Evolutionary conservation across 1,140 invertebrate species (phyloP).

Genomic region (Yoshiicerus persimilis): DNA sequence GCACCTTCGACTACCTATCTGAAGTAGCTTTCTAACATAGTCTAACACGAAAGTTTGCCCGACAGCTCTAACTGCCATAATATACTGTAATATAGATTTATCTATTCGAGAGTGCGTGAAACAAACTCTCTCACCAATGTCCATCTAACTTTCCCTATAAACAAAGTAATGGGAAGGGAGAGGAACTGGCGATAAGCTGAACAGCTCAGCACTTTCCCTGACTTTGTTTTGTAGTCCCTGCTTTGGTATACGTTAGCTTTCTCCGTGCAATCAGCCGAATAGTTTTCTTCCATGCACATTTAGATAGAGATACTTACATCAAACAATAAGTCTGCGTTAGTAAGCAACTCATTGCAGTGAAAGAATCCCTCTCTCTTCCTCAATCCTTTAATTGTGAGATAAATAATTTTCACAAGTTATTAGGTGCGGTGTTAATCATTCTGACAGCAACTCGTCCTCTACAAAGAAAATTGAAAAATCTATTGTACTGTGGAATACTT

Average conservation of each 20-base stretch:
- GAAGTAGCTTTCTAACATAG: not conserved
- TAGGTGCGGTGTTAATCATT: not conserved
- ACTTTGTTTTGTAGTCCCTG: not conserved
- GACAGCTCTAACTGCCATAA: slow-evolving; percentile 6
- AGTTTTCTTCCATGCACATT: not conserved
- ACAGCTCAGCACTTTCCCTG: not conserved
- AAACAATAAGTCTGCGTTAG: not conserved
- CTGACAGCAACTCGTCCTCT: not conserved
- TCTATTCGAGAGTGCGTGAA: slow-evolving; percentile 1
- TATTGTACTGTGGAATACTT: not conserved
- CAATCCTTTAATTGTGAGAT: slow-evolving; percentile 17
- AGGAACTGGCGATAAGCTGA: not conserved
- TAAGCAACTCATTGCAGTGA: not conserved
- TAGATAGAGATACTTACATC: not conserved
- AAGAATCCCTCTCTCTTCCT: not conserved
- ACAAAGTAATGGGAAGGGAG: not conserved
- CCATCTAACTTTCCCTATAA: slow-evolving; percentile 12
- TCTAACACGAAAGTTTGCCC: not conserved
- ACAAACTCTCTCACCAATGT: not conserved
- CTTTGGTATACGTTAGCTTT: not conserved
- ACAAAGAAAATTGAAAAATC: not conserved
- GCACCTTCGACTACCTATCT: not conserved
- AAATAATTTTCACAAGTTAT: slow-evolving; percentile 22
- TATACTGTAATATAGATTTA: slow-evolving; percentile 18
- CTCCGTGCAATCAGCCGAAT: not conserved